A percentile compares a stretch with the other conserved stretches of the same genome.
phyloP scores from a whole-genome alignment of 2,113 vertebrate species.

The Mastomys natalensis region DNA sequence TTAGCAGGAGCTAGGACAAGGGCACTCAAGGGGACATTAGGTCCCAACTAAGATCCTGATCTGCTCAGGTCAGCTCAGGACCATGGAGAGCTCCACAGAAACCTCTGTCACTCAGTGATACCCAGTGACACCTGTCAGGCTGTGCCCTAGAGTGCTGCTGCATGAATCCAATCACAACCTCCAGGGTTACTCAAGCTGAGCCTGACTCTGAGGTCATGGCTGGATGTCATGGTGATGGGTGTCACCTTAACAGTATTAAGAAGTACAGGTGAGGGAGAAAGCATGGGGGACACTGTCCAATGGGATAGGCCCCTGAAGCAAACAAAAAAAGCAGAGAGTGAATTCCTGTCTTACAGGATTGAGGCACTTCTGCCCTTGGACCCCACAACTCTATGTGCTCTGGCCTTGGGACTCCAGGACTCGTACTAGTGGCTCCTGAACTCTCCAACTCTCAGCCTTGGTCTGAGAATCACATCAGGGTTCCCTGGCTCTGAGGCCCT shows the following conservation, averaged over 20 bases:
- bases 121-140: constrained; percentile 35
- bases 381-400: not conserved
- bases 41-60: constrained; percentile 55
- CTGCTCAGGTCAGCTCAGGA: constrained; percentile 66
- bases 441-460: not conserved
- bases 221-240: constrained; percentile 26
- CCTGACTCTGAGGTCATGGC: not conserved
- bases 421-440: not conserved
- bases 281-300: not conserved
- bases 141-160: not conserved
- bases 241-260: not conserved
- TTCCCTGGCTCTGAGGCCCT: not conserved
- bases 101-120: not conserved
- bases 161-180: not conserved
- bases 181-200: not conserved
- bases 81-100: constrained; percentile 70
- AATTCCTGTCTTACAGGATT: not conserved
- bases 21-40: not conserved
- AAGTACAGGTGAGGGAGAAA: not conserved
- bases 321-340: not conserved
- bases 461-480: too few relatives aligned
- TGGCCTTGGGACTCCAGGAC: not conserved
- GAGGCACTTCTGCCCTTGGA: not conserved
- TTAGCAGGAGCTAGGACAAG: not conserved
- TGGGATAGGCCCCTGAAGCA: not conserved